Conservation (phyloP, 2,113 vertebrate genomes). For the Channa argus region DNA sequence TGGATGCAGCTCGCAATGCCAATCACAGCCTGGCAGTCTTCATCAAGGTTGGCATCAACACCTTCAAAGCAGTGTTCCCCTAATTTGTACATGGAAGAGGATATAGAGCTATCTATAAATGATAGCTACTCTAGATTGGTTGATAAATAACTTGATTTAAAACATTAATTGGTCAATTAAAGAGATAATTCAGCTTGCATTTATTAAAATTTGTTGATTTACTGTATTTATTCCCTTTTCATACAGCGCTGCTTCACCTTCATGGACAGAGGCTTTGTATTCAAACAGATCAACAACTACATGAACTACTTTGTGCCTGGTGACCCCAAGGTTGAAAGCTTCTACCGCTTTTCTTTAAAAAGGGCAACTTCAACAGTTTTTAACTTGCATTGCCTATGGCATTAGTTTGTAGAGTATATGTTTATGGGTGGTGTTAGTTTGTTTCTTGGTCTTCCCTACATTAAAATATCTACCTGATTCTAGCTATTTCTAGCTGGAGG, state of each 20-base stretch:
- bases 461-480: too few relatives aligned
- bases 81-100: neutral
- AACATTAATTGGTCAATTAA: neutral
- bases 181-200: neutral
- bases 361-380: neutral
- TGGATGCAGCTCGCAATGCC: constrained; percentile 95
- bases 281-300: constrained; percentile 99
- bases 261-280: constrained; percentile 97
- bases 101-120: neutral
- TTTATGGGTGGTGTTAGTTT: too few relatives aligned
- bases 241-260: constrained; percentile 95
- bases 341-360: neutral
- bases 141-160: too few relatives aligned
- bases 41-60: constrained; percentile 86
- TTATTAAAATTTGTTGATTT: neutral
- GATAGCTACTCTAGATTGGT: too few relatives aligned
- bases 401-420: too few relatives aligned
- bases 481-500: too few relatives aligned
- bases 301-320: constrained; percentile 95
- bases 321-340: constrained; percentile 90
- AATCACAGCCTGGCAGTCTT: constrained; percentile 97
- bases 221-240: neutral
- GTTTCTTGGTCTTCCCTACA: too few relatives aligned
- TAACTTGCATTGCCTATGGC: too few relatives aligned
- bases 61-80: neutral